Evolutionary conservation across 2,797 vertebrate species (phyloP).

Genomic region (Picus viridis): DNA sequence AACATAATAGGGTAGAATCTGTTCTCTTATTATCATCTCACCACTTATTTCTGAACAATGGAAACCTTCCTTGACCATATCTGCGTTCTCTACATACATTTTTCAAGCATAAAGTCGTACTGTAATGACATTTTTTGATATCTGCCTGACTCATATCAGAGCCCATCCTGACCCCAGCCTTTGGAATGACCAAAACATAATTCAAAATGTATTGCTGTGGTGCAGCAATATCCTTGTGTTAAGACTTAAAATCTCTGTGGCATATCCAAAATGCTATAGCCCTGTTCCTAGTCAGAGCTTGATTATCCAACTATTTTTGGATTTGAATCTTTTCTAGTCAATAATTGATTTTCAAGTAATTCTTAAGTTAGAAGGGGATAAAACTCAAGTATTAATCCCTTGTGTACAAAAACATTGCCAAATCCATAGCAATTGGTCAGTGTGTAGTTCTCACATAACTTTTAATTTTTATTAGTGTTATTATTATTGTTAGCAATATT

Average conservation of each 20-base stretch:
- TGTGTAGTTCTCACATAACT: neutral
- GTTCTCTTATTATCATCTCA: neutral
- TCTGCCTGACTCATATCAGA: neutral
- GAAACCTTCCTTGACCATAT: neutral
- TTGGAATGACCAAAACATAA: neutral
- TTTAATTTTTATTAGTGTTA: neutral
- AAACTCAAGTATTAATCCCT: neutral
- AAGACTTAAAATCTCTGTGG: neutral
- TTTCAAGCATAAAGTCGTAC: neutral
- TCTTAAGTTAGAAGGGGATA: neutral
- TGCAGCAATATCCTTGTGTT: neutral
- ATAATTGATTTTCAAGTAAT: neutral
- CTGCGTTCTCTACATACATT: neutral
- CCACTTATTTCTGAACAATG: neutral
- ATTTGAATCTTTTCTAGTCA: neutral
- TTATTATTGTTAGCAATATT: neutral
- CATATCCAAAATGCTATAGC: neutral
- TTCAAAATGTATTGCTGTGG: neutral
- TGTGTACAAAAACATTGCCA: neutral
- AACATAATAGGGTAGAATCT: neutral
- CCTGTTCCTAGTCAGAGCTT: neutral
- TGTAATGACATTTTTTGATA: neutral
- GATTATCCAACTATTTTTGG: neutral
- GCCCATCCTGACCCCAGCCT: neutral
- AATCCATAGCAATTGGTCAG: neutral